phyloP scores from a whole-genome alignment of 2,797 vertebrate genomes.

The Halcyon badia region DNA sequence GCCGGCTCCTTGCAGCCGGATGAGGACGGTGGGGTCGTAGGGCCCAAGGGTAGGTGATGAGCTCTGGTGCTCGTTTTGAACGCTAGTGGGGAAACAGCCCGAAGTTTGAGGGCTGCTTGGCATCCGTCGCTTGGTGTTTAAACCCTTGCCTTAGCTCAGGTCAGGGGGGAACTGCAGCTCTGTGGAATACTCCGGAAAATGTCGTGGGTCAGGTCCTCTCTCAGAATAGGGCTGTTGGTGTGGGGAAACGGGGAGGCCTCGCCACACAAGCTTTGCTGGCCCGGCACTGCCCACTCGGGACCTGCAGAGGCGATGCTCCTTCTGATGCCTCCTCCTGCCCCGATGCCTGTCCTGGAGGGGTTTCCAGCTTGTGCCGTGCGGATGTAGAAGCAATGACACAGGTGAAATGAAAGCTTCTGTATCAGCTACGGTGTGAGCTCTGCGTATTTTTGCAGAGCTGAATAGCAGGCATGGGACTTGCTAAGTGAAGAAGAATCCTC shows the following conservation, averaged over 20 bases:
- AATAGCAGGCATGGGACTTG: neutral
- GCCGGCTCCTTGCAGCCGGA: fast-evolving
- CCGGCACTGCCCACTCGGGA: fast-evolving
- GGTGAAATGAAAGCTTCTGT: neutral
- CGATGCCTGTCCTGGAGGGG: too few relatives aligned
- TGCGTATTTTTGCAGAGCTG: fast-evolving
- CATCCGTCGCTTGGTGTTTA: fast-evolving
- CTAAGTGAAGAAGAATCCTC: neutral
- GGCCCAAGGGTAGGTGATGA: neutral
- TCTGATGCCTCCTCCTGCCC: neutral
- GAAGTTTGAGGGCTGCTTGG: neutral
- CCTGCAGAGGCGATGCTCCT: neutral
- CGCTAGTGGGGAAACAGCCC: fast-evolving
- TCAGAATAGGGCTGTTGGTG: fast-evolving
- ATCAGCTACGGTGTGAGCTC: neutral
- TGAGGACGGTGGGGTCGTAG: fast-evolving
- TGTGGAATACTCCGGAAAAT: neutral
- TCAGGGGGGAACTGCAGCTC: fast-evolving
- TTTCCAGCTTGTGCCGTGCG: neutral
- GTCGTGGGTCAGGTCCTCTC: neutral
- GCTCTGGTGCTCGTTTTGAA: too few relatives aligned
- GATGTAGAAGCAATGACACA: fast-evolving
- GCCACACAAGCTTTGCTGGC: neutral
- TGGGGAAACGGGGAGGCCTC: neutral
- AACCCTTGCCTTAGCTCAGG: fast-evolving